Conservation (phyloP, 2,797 vertebrate species). For the Phyllotis vaccarum region DNA sequence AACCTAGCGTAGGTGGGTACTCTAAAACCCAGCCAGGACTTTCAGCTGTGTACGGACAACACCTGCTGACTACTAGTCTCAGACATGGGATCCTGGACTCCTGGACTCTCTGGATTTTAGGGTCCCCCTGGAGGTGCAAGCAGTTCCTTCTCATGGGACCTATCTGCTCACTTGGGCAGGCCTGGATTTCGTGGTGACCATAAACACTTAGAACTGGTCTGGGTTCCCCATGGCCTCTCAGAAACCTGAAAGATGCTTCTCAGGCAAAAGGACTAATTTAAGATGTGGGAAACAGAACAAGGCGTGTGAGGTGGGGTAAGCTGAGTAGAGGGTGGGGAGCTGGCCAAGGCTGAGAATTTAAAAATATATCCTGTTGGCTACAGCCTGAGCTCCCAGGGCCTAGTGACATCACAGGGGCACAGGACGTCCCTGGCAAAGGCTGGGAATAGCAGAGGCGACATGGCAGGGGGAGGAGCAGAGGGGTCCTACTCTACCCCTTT, state of each 20-base stretch:
- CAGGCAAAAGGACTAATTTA: not conserved
- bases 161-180: not conserved
- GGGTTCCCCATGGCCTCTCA: not conserved
- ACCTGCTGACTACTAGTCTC: not conserved
- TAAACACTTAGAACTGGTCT: not conserved
- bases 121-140: not conserved
- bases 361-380: constrained; percentile 76
- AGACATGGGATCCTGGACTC: not conserved
- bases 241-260: not conserved
- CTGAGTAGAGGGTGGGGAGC: not conserved
- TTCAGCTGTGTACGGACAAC: not conserved
- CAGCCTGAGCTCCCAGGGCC: constrained; percentile 11
- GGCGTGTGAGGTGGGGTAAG: not conserved
- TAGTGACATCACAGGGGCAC: constrained; percentile 72
- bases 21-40: not conserved
- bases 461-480: not conserved
- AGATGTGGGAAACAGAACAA: not conserved
- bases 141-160: not conserved
- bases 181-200: not conserved
- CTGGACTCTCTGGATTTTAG: not conserved
- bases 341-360: constrained; percentile 66
- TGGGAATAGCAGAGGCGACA: constrained; percentile 34
- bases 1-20: not conserved
- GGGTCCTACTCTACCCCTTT: constrained; percentile 36
- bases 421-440: constrained; percentile 81